Conservation (phyloP, 2,888 invertebrate species). For the Drosophila neotestacea region DNA sequence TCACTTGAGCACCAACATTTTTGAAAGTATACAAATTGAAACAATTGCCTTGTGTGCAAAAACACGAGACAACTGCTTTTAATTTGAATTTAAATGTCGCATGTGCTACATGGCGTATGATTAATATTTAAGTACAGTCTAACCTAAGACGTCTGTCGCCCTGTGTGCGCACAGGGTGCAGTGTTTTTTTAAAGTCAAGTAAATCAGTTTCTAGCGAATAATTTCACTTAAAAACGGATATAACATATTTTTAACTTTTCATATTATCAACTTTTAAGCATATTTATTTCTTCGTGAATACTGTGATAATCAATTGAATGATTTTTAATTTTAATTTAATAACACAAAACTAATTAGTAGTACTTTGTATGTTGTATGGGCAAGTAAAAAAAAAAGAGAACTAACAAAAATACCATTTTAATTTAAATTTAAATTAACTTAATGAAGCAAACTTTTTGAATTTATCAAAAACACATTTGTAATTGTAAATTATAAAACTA, state of each 20-base stretch:
- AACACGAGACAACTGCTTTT: constrained; percentile 15
- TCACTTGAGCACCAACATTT: constrained; percentile 58
- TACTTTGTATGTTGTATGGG: constrained; percentile 64
- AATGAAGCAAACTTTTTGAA: constrained; percentile 47
- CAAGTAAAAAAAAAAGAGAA: constrained; percentile 48
- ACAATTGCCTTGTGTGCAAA: constrained; percentile 20
- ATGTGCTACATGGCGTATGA: constrained; percentile 48
- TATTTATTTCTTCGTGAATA: constrained; percentile 84
- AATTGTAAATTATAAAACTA: constrained; percentile 58
- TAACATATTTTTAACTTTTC: constrained; percentile 31
- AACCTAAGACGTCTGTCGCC: constrained; percentile 19
- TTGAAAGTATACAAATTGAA: constrained; percentile 19
- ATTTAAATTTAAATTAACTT: constrained; percentile 46
- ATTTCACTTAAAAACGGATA: constrained; percentile 38
- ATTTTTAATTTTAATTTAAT: constrained; percentile 76
- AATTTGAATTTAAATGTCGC: constrained; percentile 33
- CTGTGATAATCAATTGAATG: constrained; percentile 85
- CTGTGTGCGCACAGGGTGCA: constrained; percentile 6
- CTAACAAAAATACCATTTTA: constrained; percentile 28
- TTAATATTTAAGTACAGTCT: constrained; percentile 63
- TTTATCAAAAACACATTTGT: constrained; percentile 60
- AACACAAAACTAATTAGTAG: constrained; percentile 40
- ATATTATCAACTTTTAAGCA: constrained; percentile 57
- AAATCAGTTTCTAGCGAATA: constrained; percentile 67
- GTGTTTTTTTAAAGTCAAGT: constrained; percentile 51